phyloP scores from a whole-genome alignment of 2,113 vertebrate genomes.

The Gulo gulo region DNA sequence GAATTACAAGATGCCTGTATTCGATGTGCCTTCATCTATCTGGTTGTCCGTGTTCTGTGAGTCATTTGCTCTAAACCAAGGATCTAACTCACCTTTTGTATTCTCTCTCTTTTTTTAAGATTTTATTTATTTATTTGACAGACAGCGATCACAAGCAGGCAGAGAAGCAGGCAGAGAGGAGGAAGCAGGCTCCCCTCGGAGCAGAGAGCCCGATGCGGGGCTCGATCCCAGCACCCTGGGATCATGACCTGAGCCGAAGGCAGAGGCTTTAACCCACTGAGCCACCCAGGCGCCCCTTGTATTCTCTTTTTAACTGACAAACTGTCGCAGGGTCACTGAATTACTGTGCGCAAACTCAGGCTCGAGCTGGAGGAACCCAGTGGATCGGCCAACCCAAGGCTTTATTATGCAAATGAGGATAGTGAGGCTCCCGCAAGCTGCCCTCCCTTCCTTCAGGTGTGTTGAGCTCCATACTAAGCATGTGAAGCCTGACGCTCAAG shows the following conservation, averaged over 20 bases:
- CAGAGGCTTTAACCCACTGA: too few species aligned
- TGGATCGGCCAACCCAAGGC: accelerated
- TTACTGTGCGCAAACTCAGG: background rate
- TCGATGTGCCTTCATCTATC: background rate
- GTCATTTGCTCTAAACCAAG: background rate
- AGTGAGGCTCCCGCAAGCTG: accelerated
- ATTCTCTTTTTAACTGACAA: background rate
- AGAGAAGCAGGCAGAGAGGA: too few species aligned
- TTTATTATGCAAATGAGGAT: background rate
- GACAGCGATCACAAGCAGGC: too few species aligned
- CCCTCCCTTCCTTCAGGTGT: background rate
- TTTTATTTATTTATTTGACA: too few species aligned
- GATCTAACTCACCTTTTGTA: background rate
- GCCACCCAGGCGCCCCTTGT: too few species aligned
- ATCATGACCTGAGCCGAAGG: too few species aligned
- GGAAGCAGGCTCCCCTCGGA: too few species aligned
- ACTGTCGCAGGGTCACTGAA: background rate
- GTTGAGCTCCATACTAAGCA: background rate
- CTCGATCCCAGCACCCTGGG: too few species aligned
- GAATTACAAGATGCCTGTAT: background rate
- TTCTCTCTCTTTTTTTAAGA: too few species aligned
- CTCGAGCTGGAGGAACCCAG: background rate
- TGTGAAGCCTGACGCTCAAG: accelerated
- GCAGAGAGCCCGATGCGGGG: too few species aligned
- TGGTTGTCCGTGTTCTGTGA: background rate